A percentile compares a stretch with the other conserved stretches of the same genome.
phyloP scores from a whole-genome alignment of 2,113 vertebrate genomes.

The Nibea coibor region DNA sequence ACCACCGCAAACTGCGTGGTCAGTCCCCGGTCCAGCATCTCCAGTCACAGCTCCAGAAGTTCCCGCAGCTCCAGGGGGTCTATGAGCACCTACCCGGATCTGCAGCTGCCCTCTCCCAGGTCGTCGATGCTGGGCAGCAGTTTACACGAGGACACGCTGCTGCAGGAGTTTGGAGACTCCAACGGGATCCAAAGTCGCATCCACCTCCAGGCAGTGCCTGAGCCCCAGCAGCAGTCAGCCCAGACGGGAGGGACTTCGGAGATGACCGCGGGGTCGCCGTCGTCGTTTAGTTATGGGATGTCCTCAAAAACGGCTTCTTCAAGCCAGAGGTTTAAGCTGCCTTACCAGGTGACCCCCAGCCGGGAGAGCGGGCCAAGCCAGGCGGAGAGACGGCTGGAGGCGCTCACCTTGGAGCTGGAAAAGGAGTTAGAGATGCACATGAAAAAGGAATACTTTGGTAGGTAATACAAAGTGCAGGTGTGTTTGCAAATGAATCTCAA shows the following conservation, averaged over 20 bases:
- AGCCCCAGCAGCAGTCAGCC: constrained; percentile 71
- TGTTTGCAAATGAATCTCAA: background rate
- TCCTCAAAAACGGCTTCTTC: constrained; percentile 80
- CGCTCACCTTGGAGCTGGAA: constrained; percentile 95
- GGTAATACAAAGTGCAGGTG: constrained; percentile 66
- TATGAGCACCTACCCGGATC: constrained; percentile 89
- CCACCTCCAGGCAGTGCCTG: constrained; percentile 82
- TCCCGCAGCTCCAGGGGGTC: constrained; percentile 91
- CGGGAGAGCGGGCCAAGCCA: constrained; percentile 92
- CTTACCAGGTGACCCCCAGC: constrained; percentile 90
- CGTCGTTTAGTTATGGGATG: constrained; percentile 77
- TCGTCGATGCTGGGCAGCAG: constrained; percentile 86
- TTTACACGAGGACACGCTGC: constrained; percentile 82
- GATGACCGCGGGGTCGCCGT: constrained; percentile 64
- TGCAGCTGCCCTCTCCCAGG: constrained; percentile 88
- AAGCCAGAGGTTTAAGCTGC: constrained; percentile 87
- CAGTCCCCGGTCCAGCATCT: constrained; percentile 93
- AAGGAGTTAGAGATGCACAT: constrained; percentile 96
- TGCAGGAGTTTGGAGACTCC: constrained; percentile 83
- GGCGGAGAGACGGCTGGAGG: constrained; percentile 93
- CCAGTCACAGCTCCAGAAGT: constrained; percentile 91
- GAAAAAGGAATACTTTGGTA: constrained; percentile 98
- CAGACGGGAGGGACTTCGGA: constrained; percentile 66
- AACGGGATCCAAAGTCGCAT: constrained; percentile 79
- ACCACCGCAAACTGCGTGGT: constrained; percentile 80